Evolutionary conservation across 2,797 vertebrate species (phyloP), one percentile per base, ranked within the genome.

Genomic region (Silurus lanzhouensis): DNA sequence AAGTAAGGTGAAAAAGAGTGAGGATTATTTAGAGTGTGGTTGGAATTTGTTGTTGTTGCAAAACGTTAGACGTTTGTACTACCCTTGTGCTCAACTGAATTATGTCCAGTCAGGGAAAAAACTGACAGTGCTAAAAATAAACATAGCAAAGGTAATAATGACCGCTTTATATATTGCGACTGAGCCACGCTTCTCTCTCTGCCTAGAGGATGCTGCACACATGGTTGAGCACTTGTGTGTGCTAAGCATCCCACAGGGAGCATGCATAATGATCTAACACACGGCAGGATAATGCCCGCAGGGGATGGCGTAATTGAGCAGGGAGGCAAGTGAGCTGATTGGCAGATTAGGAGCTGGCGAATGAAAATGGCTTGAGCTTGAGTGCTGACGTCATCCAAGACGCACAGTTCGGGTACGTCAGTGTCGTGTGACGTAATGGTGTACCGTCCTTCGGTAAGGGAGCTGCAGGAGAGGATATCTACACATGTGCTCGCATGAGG

Each of bases 221-320:
- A 63, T 31, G 7, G 78, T 13, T 86, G 81, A 76, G 67, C 25
- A 70, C 13, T 75, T 80, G 78, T 84, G 84, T 58, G 71, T 66
- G 83, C 82, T 86, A 82, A 87, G 83, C 55, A 83, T 89, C 85
- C 86, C 84, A 87, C 79, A 55, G 88, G 87, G 86, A 83, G 48
- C 81, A 20, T 77, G 38, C 83, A 86, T 86, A 88, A 88, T 72
- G 68, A 86, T 85, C 83, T 86, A 88, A 86, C 87, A 88, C 78
- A 89, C 86, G 80, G 82, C 88, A 86, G 60, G 85, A 85, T 81
- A 72, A 85, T 83, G 85, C 83, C 82, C 27, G n/a, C 77, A 78
- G 87, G 86, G 78, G 25, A 83, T 66, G 70, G 87, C 66, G 25
- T 86, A 87, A 87, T 88, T 58, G 79, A 87, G 80, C 52, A 8